phyloP scores from a whole-genome alignment of 2,797 vertebrate genomes.

The Novumbra hubbsi region DNA sequence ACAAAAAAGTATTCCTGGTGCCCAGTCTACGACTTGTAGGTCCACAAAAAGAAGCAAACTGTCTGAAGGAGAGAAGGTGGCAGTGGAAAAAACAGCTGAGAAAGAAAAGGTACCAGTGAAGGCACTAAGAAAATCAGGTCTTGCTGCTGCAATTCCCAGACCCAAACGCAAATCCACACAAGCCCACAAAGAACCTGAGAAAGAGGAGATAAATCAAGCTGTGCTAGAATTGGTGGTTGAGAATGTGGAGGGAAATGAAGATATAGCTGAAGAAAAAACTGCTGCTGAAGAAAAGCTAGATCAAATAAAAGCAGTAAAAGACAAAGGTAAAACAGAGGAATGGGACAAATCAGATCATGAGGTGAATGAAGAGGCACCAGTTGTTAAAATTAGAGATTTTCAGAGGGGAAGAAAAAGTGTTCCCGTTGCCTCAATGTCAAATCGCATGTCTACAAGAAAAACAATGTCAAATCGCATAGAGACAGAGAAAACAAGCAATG shows the following conservation, averaged over 20 bases:
- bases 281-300: neutral
- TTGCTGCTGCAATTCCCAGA: neutral
- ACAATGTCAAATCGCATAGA: neutral
- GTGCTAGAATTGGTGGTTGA: slow-evolving; percentile 14
- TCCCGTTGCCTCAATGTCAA: slow-evolving; percentile 7
- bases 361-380: neutral
- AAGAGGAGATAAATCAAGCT: slow-evolving; percentile 34
- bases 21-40: neutral
- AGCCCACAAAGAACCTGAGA: neutral
- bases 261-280: slow-evolving; percentile 20
- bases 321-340: neutral
- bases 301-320: neutral
- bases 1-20: slow-evolving; percentile 11
- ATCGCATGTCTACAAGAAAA: neutral
- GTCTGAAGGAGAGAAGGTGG: neutral
- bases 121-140: slow-evolving; percentile 6
- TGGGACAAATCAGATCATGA: neutral
- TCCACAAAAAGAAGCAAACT: slow-evolving; percentile 23
- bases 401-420: slow-evolving; percentile 22
- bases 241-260: slow-evolving; percentile 51
- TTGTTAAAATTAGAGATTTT: slow-evolving; percentile 17
- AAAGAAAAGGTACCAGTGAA: slow-evolving; percentile 17
- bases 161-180: slow-evolving; percentile 10
- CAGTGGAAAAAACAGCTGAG: slow-evolving; percentile 17
- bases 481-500: slow-evolving; percentile 1